Evolutionary conservation across 37 sponge, comb jelly and placozoan genomes (phyloP), one percentile per base, ranked within the genome.

Genomic region (Hexactinellida sp.): DNA sequence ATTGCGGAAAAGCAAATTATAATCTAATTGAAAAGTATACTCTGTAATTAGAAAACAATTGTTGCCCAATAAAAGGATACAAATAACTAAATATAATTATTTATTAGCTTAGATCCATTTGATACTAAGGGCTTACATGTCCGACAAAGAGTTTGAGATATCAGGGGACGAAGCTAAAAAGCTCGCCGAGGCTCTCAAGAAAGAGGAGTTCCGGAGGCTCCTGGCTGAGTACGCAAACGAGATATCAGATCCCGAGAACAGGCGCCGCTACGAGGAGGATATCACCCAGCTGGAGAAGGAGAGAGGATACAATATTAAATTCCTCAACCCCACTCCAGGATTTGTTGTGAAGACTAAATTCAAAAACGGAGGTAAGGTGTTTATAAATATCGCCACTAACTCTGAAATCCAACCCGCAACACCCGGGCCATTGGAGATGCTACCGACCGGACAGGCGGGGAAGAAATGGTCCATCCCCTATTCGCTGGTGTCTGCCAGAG

Each of bases 121-220:
- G n/a, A n/a, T n/a, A n/a, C n/a, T n/a, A n/a, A n/a, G n/a, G n/a
- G n/a, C n/a, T n/a, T n/a, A n/a, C 21, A 63, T 63, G 76, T 63
- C 76, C 13, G 76, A 63, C 19, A 47, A 47, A 47, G 76, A 63
- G 30, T 63, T 63, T 28, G 76, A 63, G 13, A 63, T 63, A 25
- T 21, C 76, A 63, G 13, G 76, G 3, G 76, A 96, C 91, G 97
- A 96, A 41, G 86, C 84, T 19, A 88, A 91, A 38, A 86, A 38
- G 36, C 24, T 96, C 0, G 54, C 23, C 13, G 83, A 88, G 32
- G 97, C 97, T 9, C 84, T 96, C 52, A 89, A 92, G 83, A 90
- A 96, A 24, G 92, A 94, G 39, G 92, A 94, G 35, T 96, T 96
- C 85, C 85, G 97, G 0, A 92, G 94, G 38, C 82, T 96, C 36